Evolutionary conservation across 2,888 invertebrate genomes (phyloP).

Genomic region (Polyommatus icarus): DNA sequence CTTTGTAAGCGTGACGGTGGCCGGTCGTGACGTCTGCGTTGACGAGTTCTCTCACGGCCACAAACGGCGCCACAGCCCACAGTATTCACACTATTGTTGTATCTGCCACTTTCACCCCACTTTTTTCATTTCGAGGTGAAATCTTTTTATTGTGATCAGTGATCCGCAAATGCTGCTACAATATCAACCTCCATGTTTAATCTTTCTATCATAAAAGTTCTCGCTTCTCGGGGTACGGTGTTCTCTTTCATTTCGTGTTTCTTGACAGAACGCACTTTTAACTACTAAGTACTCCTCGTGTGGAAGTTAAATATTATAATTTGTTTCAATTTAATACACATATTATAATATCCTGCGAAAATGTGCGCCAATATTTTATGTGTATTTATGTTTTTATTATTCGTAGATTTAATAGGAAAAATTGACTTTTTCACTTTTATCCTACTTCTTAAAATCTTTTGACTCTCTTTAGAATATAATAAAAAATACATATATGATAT

Average conservation of each 20-base stretch:
- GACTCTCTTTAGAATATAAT: too few species aligned
- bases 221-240: not conserved
- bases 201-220: not conserved
- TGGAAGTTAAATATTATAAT: too few species aligned
- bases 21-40: not conserved
- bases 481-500: too few species aligned
- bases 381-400: too few species aligned
- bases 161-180: not conserved
- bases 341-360: too few species aligned
- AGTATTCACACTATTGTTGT: not conserved
- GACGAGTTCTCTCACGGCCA: not conserved
- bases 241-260: not conserved
- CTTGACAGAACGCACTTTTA: too few species aligned
- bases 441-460: too few species aligned
- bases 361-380: too few species aligned
- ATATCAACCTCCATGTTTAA: not conserved
- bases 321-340: too few species aligned
- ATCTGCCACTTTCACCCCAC: not conserved
- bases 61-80: not conserved
- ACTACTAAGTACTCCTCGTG: too few species aligned
- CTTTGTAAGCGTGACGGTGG: not conserved
- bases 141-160: not conserved
- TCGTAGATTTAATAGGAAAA: too few species aligned
- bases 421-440: too few species aligned
- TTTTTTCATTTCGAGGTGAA: constrained; percentile 7